A percentile compares a stretch with the other conserved stretches of the same genome.
Evolutionary conservation across 1,140 invertebrate genomes (phyloP).

Genomic region (Apis dorsata): DNA sequence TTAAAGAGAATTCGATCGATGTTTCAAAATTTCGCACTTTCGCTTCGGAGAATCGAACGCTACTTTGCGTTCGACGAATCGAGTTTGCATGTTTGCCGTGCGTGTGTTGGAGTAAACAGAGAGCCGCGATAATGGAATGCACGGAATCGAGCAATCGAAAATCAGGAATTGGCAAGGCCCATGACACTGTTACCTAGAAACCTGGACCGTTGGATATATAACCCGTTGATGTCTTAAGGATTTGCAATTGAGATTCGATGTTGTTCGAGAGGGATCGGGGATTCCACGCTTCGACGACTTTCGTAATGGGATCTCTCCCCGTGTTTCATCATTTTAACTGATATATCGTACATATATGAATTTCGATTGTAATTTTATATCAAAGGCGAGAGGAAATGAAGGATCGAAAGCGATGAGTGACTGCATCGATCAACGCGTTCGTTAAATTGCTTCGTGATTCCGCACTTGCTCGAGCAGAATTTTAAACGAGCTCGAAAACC

Average conservation of each 20-base stretch:
- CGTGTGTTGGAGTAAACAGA: background rate
- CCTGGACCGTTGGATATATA: background rate
- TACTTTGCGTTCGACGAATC: no score
- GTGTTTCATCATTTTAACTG: background rate
- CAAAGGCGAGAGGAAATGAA: background rate
- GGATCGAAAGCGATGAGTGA: no score
- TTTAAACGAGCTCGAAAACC: conserved; percentile 20
- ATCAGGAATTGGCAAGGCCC: conserved; percentile 29
- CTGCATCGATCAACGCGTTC: background rate
- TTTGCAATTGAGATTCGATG: background rate
- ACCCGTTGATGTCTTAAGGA: background rate
- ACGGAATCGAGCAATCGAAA: conserved; percentile 56
- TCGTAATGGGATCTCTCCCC: background rate
- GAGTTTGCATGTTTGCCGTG: background rate
- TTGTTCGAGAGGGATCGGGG: no score
- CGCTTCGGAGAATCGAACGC: no score
- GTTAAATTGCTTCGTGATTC: conserved; percentile 3
- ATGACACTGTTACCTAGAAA: conserved; percentile 13
- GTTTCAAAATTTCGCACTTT: no score
- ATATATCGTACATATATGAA: no score
- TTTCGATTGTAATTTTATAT: no score
- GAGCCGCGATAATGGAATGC: conserved; percentile 56
- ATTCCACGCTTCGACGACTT: background rate
- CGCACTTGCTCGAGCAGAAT: conserved; percentile 9
- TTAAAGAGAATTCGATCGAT: no score